These are phyloP conservation scores for Drosophila ustulata DNA, from an alignment of 2,888 invertebrate genomes.

Conservation along the genomic window DNA sequence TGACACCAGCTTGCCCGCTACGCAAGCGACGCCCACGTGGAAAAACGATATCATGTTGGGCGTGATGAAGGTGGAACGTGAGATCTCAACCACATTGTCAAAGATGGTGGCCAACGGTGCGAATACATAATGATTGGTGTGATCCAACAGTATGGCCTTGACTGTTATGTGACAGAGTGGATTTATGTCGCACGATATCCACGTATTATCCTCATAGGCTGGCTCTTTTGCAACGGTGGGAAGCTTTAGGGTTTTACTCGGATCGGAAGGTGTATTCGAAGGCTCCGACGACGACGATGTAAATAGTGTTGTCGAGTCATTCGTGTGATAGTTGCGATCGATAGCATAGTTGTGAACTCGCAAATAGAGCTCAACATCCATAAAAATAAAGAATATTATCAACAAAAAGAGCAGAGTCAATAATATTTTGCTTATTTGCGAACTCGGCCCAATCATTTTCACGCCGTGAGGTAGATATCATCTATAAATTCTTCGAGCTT, in stretches of 20 bases:
- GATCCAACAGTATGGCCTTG: conserved; percentile 93
- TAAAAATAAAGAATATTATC: conserved; percentile 88
- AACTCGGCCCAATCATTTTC: conserved; percentile 90
- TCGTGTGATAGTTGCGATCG: conserved; percentile 85
- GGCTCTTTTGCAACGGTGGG: conserved; percentile 60
- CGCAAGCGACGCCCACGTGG: conserved; percentile 91
- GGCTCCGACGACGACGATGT: conserved; percentile 52
- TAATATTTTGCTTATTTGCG: conserved; percentile 90
- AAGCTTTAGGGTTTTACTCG: conserved; percentile 43
- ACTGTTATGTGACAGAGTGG: conserved; percentile 93
- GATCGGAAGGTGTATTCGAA: conserved; percentile 33
- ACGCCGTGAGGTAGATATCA: conserved; percentile 66
- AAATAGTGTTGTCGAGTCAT: conserved; percentile 58
- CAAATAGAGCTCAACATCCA: conserved; percentile 90
- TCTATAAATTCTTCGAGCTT: conserved; percentile 52
- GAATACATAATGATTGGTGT: conserved; percentile 93
- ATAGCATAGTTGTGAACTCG: conserved; percentile 90
- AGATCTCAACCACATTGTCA: conserved; percentile 89
- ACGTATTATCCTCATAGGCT: conserved; percentile 77
- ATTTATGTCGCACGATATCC: conserved; percentile 90
- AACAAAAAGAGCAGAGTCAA: conserved; percentile 87
- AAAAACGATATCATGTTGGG: conserved; percentile 94
- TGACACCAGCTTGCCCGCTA: conserved; percentile 91
- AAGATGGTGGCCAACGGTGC: conserved; percentile 91
- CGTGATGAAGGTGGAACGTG: conserved; percentile 88